Percentiles rank a stretch among this genome's conserved stretches.
Conservation (phyloP, 1,140 invertebrate genomes). For the Zaprionus camerounensis region DNA sequence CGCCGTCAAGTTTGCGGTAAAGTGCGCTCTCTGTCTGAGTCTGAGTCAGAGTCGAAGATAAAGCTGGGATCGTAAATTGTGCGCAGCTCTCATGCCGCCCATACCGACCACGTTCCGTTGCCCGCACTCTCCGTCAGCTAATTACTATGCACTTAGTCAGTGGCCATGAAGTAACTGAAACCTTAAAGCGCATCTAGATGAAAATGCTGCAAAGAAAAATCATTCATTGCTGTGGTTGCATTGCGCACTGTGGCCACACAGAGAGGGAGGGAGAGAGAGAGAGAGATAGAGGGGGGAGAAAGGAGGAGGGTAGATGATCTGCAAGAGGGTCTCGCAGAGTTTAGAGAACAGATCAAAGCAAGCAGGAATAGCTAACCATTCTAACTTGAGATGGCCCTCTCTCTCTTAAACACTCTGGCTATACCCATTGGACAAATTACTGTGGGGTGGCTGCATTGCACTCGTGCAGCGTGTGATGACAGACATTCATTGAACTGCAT, state of each 20-base stretch:
- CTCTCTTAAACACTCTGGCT: not conserved
- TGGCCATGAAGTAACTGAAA: constrained; percentile 71
- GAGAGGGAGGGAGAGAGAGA: not conserved
- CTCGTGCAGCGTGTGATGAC: not conserved
- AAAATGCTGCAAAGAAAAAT: constrained; percentile 17
- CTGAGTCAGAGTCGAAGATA: not conserved
- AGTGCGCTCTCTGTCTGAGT: not conserved
- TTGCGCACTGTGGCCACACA: not conserved
- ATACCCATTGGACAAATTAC: not conserved
- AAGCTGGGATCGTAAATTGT: constrained; percentile 71
- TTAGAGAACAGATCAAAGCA: too few relatives aligned
- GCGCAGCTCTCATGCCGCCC: constrained; percentile 29
- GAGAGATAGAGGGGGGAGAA: not conserved
- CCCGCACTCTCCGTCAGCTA: constrained; percentile 30
- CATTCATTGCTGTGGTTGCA: constrained; percentile 9
- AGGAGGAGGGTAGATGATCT: not conserved
- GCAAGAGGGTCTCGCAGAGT: too few relatives aligned
- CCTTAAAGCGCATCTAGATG: constrained; percentile 36
- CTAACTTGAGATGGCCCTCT: too few relatives aligned
- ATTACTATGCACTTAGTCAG: constrained; percentile 77
- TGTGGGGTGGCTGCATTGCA: not conserved
- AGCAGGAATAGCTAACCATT: too few relatives aligned
- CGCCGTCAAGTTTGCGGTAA: constrained; percentile 14
- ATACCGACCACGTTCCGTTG: not conserved
- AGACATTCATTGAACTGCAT: constrained; percentile 68